A percentile compares a stretch with the other conserved stretches of the same genome.
Evolutionary conservation across 2,888 invertebrate species (phyloP).

Genomic region (Caenorhabditis angaria): DNA sequence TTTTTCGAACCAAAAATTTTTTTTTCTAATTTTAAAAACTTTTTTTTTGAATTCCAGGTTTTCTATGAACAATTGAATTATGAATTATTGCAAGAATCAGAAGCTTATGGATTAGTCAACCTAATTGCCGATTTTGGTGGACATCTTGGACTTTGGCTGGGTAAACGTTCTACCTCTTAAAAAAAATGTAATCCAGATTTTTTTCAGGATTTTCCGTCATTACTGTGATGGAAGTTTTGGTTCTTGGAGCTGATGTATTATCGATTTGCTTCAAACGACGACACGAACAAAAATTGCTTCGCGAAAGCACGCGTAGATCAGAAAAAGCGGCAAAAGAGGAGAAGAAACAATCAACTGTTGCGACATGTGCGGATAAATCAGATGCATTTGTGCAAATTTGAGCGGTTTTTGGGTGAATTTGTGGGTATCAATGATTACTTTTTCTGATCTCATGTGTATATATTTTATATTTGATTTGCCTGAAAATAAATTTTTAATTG

Average conservation of each 20-base stretch:
- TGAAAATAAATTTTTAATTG: not conserved
- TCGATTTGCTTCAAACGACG: conserved; percentile 37
- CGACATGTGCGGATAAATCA: conserved; percentile 9
- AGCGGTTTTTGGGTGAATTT: conserved; percentile 13
- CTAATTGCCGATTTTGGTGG: conserved; percentile 64
- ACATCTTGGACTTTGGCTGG: conserved; percentile 62
- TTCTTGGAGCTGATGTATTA: conserved; percentile 50
- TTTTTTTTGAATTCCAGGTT: conserved; percentile 45
- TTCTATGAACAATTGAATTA: conserved; percentile 63
- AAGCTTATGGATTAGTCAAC: conserved; percentile 60
- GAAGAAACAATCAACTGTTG: conserved; percentile 5
- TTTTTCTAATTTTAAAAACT: no score
- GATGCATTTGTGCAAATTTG: conserved; percentile 43
- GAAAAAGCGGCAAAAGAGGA: conserved; percentile 4
- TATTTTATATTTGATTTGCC: not conserved
- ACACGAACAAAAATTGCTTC: conserved; percentile 31
- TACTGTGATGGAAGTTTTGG: conserved; percentile 69
- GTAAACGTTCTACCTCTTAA: conserved; percentile 14
- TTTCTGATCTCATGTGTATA: not conserved
- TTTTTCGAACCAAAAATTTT: conserved; percentile 6
- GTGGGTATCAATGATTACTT: not conserved
- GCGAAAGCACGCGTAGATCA: conserved; percentile 26
- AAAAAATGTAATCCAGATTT: not conserved
- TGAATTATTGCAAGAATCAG: conserved; percentile 58
- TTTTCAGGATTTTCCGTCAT: conserved; percentile 62